Base-by-base conservation (phyloP, 1,140 invertebrate genomes). In the Scaptomyza hsui region DNA sequence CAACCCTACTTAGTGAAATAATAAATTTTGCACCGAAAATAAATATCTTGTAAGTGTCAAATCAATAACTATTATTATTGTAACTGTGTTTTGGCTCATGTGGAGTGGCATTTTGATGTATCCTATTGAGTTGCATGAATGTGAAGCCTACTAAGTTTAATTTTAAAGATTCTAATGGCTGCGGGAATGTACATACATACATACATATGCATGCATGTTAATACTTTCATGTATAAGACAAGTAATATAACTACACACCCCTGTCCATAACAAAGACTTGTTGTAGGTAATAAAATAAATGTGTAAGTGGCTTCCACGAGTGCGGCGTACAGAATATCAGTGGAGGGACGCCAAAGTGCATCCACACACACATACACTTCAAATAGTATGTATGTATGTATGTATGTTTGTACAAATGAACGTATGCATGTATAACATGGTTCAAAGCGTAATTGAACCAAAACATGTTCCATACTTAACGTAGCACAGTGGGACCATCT, bases 101-200 rank as follows among this genome's bases (percentile, higher is more conserved):
- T 3, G 32, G n/a, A 37, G n/a, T n/a, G 32, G 32, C 10, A 12
- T n/a, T 12, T 37, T n/a, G 3, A n/a, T n/a, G n/a, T n/a, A 37
- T n/a, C 32, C 12, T 1, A n/a, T 3, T 37, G 3, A 4, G 3
- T n/a, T 37, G n/a, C 0, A n/a, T 37, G 2, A 37, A 37, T 37
- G 10, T 4, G n/a, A 3, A 3, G 32, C 12, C 32, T 37, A n/a
- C 4, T 37, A n/a, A n/a, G 4, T 37, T 37, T 37, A 5, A 3
- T 15, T 42, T 42, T 42, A 3, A 18, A 18, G 13, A 42, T 42
- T 18, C 16, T 15, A 16, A 42, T 21, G 7, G 9, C 3, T 18
- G 16, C 26, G 45, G 21, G 10, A 19, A 35, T 39, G 52, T 37
- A 51, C 21, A 62, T 42, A 51, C 59, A 51, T 62, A 62, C 21